Evolutionary conservation across 2,113 vertebrate species (phyloP).

Genomic region (Anguilla rostrata): DNA sequence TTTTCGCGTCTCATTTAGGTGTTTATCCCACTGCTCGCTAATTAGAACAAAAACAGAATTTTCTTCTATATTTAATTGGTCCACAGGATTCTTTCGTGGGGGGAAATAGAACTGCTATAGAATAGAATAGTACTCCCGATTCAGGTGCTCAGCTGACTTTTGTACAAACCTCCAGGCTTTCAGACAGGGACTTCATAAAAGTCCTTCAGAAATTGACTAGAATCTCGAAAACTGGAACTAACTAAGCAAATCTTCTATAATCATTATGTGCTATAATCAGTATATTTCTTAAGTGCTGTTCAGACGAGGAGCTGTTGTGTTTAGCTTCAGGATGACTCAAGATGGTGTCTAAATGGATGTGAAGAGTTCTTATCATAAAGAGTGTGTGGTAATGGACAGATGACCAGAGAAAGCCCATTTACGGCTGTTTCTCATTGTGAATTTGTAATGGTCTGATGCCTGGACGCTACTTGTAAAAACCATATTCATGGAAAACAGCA

Average conservation of each 20-base stretch:
- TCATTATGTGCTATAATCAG: no score
- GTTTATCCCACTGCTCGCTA: neutral
- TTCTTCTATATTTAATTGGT: conserved; percentile 15
- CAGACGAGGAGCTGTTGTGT: neutral
- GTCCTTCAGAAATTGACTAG: neutral
- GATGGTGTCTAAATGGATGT: no score
- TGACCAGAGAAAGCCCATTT: no score
- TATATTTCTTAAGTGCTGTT: neutral
- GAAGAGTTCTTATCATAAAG: no score
- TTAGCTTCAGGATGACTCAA: neutral
- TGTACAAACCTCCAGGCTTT: neutral
- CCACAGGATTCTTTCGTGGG: neutral
- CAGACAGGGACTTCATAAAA: neutral
- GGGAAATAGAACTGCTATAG: neutral
- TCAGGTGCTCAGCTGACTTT: neutral
- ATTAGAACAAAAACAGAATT: neutral
- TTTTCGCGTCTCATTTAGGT: neutral
- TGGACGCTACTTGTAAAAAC: no score
- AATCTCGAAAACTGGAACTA: neutral
- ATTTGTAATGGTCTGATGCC: no score
- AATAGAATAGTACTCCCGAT: neutral
- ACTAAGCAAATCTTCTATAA: neutral
- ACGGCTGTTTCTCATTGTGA: no score
- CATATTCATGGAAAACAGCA: no score
- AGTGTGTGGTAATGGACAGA: no score